Percentiles rank a stretch among this genome's conserved stretches.
Evolutionary conservation across 2,113 vertebrate genomes (phyloP).

Genomic region (western clawed frog (Xenopus tropicalis)): DNA sequence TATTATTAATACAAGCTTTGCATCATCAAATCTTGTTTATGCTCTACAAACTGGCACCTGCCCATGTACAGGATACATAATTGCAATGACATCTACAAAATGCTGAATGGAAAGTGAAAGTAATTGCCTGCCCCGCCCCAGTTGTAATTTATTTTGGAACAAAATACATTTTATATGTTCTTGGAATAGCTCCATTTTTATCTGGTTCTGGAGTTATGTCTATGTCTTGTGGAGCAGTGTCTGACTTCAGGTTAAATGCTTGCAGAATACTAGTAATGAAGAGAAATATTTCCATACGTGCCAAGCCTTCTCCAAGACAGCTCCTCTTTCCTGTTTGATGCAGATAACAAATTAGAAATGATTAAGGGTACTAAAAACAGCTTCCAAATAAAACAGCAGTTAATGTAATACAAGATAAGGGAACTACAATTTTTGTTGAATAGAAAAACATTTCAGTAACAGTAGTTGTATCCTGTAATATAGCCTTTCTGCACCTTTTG

Average conservation of each 20-base stretch:
- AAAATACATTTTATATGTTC: constrained; percentile 5
- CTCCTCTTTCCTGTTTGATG: constrained; percentile 8
- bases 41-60: no score
- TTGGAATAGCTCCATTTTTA: background rate
- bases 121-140: no score
- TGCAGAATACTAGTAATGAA: constrained; percentile 47
- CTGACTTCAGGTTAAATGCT: constrained; percentile 46
- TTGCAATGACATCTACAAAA: no score
- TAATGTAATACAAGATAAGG: background rate
- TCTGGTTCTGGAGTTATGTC: constrained; percentile 40
- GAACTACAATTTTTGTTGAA: background rate
- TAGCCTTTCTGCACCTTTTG: no score
- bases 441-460: background rate
- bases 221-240: constrained; percentile 41
- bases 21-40: no score
- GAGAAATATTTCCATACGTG: constrained; percentile 54
- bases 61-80: no score
- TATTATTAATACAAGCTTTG: no score
- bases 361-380: background rate
- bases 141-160: background rate
- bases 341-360: background rate
- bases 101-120: no score
- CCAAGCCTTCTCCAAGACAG: constrained; percentile 28
- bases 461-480: no score
- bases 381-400: background rate